Evolutionary conservation across 2,113 vertebrate genomes (phyloP), one percentile per base, ranked within the genome.

Genomic region (Xiphophorus hellerii): DNA sequence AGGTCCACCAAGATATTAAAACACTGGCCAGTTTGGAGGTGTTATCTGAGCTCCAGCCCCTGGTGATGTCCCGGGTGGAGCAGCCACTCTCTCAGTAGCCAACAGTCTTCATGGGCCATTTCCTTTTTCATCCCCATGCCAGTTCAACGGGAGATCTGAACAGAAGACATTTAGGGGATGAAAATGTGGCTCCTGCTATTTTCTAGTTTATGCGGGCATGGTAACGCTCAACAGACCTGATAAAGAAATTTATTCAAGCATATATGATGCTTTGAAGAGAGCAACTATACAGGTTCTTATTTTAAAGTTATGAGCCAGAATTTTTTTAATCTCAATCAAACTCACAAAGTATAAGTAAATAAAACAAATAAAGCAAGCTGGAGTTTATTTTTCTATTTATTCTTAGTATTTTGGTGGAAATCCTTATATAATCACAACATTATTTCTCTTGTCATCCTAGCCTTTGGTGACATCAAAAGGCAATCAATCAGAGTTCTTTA

Each of bases 21-120:
- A 77, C 3, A 79, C 87, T 88, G 66, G 90, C 90, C 77, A 51
- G 70, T 70, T 70, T 75, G 71, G 72, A 75, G 35, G 73, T 80
- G 90, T 92, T 93, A 93, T 92, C 90, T 92, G 76, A 81, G 75
- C 73, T 82, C 82, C 86, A 85, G 77, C 62, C 68, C 44, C 62
- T 79, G 90, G 31, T 85, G 81, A 76, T 80, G 83, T 63, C 66
- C 77, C 71, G 76, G 82, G 64, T 75, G 90, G 84, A 84, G 83
- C 67, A 82, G 80, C 86, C 87, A 89, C 81, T 84, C 66, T 82
- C 35, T 80, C 84, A 81, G 74, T 54, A 76, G 83, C 87, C 88
- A 88, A 58, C 79, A 48, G 44, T 78, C 75, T 60, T 86, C 84
- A 80, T 85, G 80, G 71, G 85, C 63, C 82, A 87, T 78, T 39